Base-by-base conservation (phyloP, 2,113 vertebrate genomes). In the Malurus alboscapulatus region DNA sequence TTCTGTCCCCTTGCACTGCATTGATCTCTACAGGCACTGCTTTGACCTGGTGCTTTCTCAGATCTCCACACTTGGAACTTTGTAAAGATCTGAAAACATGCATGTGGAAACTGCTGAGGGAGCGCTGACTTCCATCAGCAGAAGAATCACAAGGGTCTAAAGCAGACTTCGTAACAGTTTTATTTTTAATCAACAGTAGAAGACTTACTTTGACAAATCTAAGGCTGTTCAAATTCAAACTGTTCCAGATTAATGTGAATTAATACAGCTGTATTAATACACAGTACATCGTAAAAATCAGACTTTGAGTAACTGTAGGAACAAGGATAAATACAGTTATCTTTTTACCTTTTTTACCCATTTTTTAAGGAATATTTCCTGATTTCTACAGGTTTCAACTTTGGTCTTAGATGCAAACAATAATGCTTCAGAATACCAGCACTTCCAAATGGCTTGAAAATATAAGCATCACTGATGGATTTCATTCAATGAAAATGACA, bases 401-500 rank as follows among this genome's bases (percentile, higher is more conserved):
- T 82, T 36, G 40, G n/a, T 57, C 55, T 87, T 65, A 40, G 80
- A 84, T 47, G 22, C 73, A 94, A 96, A 96, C 89, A 95, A 88
- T 3, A 79, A 38, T 87, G 44, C 73, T 90, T 92, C 91, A 91
- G 72, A 95, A 87, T 19, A 68, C 30, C 66, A 91, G 63, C 36
- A 77, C 72, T 95, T 96, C 68, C 84, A 95, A 95, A 93, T 73
- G 91, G 63, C 73, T 95, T 89, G 90, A 88, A 86, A 83, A 95
- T 95, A 68, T 78, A 96, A 93, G 81, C 68, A 89, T 81, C 84
- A 96, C 47, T 94, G 96, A 93, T 24, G 87, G 85, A 92, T 85
- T 96, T 95, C 84, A 94, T 95, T 94, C 96, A 88, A 51, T 79
- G 87, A 89, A 89, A 93, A 96, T 95, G 97, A 97, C 94, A 94